These are phyloP conservation scores for Lochmaea crataegi DNA, from an alignment of 2,888 invertebrate genomes.

Conservation along the genomic window DNA sequence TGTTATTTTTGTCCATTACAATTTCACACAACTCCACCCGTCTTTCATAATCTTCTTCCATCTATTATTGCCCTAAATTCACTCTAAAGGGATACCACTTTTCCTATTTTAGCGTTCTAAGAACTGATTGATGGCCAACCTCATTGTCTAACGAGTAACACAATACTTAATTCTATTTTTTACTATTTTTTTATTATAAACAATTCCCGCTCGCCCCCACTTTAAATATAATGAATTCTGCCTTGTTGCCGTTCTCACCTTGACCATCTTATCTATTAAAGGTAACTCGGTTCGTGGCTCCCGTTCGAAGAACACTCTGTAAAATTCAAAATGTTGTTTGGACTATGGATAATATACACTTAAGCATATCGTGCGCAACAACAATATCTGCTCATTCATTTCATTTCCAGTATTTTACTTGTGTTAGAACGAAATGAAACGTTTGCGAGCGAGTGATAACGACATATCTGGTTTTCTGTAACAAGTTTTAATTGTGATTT, in stretches of 20 bases:
- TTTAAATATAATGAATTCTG: background rate
- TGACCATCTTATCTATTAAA: conserved; percentile 58
- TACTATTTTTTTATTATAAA: background rate
- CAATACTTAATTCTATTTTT: too few relatives aligned
- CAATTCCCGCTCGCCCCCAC: conserved; percentile 1
- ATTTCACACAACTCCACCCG: too few relatives aligned
- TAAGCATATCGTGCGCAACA: conserved; percentile 11
- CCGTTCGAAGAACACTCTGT: conserved; percentile 29
- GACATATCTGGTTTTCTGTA: background rate
- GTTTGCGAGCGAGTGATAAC: background rate
- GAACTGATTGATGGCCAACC: too few relatives aligned
- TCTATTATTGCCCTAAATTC: too few relatives aligned
- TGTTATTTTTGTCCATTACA: too few relatives aligned
- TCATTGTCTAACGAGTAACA: too few relatives aligned
- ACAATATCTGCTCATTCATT: background rate
- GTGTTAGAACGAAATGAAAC: conserved; percentile 7
- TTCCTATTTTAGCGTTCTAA: too few relatives aligned
- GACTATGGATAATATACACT: conserved; percentile 12
- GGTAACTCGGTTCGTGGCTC: conserved; percentile 37
- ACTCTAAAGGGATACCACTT: too few relatives aligned
- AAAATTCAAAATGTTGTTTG: conserved; percentile 14
- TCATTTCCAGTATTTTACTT: conserved; percentile 12
- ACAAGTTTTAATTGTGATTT: background rate
- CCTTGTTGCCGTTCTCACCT: conserved; percentile 45
- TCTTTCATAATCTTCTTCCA: too few relatives aligned